Evolutionary conservation across 2,888 invertebrate genomes (phyloP).

Genomic region (Apamea epomidion): DNA sequence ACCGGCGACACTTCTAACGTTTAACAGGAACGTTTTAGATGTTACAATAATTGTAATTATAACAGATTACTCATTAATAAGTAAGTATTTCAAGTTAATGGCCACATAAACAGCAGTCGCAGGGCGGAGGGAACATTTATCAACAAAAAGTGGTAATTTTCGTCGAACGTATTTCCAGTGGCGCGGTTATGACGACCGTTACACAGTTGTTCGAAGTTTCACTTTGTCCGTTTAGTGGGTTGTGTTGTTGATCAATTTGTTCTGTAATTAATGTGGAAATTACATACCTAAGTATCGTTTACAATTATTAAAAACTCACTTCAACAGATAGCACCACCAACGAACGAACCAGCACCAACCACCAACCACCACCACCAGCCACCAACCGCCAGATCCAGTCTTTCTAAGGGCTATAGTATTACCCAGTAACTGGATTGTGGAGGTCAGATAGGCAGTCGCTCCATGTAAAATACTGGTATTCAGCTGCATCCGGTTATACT

Average conservation of each 20-base stretch:
- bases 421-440: too few relatives aligned
- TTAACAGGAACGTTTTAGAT: constrained; percentile 69
- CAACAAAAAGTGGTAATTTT: constrained; percentile 89
- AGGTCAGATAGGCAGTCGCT: too few relatives aligned
- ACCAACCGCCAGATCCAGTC: too few relatives aligned
- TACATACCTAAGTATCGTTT: background rate
- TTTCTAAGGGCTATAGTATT: too few relatives aligned
- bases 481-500: too few relatives aligned
- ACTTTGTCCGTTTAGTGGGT: constrained; percentile 73
- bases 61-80: constrained; percentile 88
- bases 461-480: too few relatives aligned
- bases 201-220: constrained; percentile 78
- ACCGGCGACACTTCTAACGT: constrained; percentile 63
- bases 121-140: constrained; percentile 82
- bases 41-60: constrained; percentile 83
- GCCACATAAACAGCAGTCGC: constrained; percentile 88
- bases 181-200: constrained; percentile 80
- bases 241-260: constrained; percentile 73
- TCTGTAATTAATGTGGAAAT: constrained; percentile 19
- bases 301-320: background rate
- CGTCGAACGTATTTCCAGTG: constrained; percentile 82
- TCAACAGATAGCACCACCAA: background rate
- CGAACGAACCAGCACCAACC: too few relatives aligned
- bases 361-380: too few relatives aligned
- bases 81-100: constrained; percentile 88